Conservation (phyloP, 2,113 vertebrate species). For the Clarias gariepinus region DNA sequence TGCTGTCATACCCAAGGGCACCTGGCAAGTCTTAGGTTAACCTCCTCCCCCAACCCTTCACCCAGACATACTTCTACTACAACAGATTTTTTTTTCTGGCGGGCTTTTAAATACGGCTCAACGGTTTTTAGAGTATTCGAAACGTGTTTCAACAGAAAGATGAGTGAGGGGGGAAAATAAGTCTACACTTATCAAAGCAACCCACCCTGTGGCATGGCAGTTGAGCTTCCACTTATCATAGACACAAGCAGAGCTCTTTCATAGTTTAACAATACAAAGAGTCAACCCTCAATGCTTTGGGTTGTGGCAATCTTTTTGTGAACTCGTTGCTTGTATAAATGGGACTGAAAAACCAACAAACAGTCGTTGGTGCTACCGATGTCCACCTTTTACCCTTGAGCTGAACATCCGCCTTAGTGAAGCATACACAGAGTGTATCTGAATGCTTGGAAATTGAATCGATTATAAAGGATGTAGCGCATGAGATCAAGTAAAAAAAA, state of each 20-base stretch:
- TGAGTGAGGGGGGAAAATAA: constrained; percentile 13
- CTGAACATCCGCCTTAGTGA: background rate
- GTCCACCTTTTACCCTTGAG: background rate
- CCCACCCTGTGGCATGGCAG: constrained; percentile 40
- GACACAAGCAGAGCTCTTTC: constrained; percentile 10
- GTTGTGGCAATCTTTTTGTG: background rate
- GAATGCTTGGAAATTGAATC: background rate
- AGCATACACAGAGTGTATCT: background rate
- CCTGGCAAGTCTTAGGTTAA: constrained; percentile 41
- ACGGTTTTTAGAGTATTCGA: constrained; percentile 36
- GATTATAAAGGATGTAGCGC: background rate
- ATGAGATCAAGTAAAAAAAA: background rate
- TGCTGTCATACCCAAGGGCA: constrained; percentile 32
- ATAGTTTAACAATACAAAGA: constrained; percentile 28
- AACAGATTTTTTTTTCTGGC: constrained; percentile 34
- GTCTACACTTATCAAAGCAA: constrained; percentile 28
- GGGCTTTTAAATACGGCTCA: constrained; percentile 13
- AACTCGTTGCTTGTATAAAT: background rate
- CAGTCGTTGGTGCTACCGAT: background rate
- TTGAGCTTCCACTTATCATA: constrained; percentile 33
- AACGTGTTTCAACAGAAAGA: constrained; percentile 34
- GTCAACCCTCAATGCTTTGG: background rate
- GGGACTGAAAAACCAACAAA: background rate
- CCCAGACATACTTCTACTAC: constrained; percentile 19
- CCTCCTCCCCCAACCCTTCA: constrained; percentile 17